Percentiles rank a stretch among this genome's conserved stretches.
phyloP scores from a whole-genome alignment of 2,113 vertebrate genomes.

The Halichoerus grypus region DNA sequence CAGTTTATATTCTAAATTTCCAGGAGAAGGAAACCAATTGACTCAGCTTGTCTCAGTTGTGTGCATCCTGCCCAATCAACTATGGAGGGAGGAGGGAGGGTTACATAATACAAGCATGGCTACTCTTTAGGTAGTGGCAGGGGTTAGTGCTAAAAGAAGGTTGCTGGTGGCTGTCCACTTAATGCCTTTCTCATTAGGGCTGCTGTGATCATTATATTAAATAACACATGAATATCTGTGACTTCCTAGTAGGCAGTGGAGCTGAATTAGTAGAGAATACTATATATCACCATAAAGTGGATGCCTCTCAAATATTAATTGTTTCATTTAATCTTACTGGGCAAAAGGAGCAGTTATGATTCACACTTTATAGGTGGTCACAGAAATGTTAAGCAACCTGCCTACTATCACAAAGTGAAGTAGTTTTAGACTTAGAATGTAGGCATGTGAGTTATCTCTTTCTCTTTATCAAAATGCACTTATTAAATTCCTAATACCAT shows the following conservation, averaged over 20 bases:
- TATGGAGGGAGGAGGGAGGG: background rate
- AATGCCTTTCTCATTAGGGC: background rate
- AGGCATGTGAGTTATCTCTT: background rate
- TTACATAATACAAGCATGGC: background rate
- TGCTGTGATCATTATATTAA: background rate
- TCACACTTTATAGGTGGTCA: background rate
- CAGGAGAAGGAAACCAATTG: background rate
- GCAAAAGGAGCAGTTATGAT: background rate
- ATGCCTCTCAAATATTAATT: background rate
- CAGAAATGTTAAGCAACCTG: constrained; percentile 19
- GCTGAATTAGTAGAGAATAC: background rate
- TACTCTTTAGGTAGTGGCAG: background rate
- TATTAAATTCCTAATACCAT: constrained; percentile 22
- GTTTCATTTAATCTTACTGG: background rate
- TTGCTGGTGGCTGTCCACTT: background rate
- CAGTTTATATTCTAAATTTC: background rate
- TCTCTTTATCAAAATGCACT: background rate
- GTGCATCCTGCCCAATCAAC: background rate
- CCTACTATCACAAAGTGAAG: background rate
- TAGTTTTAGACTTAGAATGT: constrained; percentile 43
- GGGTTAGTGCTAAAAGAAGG: background rate
- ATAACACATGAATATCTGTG: background rate
- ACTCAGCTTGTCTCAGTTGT: background rate
- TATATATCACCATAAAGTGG: background rate
- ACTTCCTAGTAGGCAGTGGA: background rate